Percentiles rank a stretch among this genome's conserved stretches.
These are phyloP conservation scores for Thermophis baileyi DNA, from an alignment of 2,113 vertebrate genomes.

Conservation along the genomic window DNA sequence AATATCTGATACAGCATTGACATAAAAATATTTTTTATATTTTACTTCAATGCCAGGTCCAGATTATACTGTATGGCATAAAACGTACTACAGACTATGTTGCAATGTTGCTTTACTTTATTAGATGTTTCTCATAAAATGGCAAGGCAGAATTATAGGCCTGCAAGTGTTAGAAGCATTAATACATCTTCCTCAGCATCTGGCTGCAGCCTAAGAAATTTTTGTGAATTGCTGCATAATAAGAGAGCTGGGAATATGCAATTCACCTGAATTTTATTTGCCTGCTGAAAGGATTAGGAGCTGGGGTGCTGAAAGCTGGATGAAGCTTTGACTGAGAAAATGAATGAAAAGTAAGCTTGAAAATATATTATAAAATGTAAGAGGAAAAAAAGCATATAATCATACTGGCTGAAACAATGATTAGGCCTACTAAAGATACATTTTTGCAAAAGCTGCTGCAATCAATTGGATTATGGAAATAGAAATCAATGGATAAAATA, in stretches of 20 bases:
- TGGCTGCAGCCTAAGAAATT: background rate
- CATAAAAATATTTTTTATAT: background rate
- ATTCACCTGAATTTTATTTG: background rate
- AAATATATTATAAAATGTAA: background rate
- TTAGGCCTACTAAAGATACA: background rate
- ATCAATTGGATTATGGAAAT: background rate
- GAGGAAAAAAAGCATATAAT: background rate
- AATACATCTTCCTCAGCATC: background rate
- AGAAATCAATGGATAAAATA: constrained; percentile 6
- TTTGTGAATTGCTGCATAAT: background rate
- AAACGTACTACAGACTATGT: background rate
- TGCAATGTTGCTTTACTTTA: background rate
- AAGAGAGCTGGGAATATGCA: background rate
- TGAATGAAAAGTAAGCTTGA: background rate
- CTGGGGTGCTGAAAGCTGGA: background rate
- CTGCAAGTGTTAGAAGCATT: background rate
- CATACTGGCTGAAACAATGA: background rate
- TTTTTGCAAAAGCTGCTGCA: constrained; percentile 3
- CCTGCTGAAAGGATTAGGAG: background rate
- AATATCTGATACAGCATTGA: background rate
- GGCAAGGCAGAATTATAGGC: background rate
- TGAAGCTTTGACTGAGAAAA: background rate
- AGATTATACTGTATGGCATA: background rate
- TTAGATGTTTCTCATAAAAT: background rate
- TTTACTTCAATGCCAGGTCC: background rate